A percentile compares a stretch with the other conserved stretches of the same genome.
phyloP scores from a whole-genome alignment of 2,888 invertebrate genomes.

The Agrochola circellaris region DNA sequence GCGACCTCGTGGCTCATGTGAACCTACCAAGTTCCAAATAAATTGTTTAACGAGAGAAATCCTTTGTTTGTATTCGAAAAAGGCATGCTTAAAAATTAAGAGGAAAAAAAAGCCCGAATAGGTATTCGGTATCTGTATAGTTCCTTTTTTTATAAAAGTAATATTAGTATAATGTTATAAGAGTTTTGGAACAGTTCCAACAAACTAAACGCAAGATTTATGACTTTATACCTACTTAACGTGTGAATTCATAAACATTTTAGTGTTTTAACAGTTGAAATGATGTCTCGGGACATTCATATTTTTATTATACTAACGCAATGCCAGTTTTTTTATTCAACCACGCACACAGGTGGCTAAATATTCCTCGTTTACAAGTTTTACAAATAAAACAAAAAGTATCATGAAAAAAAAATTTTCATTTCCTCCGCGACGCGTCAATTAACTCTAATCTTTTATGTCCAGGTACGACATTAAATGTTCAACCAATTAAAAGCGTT shows the following conservation, averaged over 20 bases:
- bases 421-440: constrained; percentile 58
- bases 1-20: constrained; percentile 81
- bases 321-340: constrained; percentile 29
- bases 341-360: constrained; percentile 30
- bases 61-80: constrained; percentile 80
- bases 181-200: constrained; percentile 75
- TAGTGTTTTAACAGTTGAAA: constrained; percentile 62
- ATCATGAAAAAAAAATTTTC: constrained; percentile 45
- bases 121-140: constrained; percentile 22
- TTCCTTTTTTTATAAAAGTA: constrained; percentile 42
- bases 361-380: constrained; percentile 43
- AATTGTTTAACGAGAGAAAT: constrained; percentile 81
- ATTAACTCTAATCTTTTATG: constrained; percentile 67
- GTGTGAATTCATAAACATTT: constrained; percentile 67
- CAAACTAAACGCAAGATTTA: constrained; percentile 70
- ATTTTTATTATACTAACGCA: constrained; percentile 38
- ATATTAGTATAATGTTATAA: constrained; percentile 61
- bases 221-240: constrained; percentile 66
- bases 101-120: constrained; percentile 40
- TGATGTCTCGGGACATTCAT: constrained; percentile 62
- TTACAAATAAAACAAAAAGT: constrained; percentile 17
- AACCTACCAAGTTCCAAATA: constrained; percentile 81
- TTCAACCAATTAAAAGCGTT: constrained; percentile 76
- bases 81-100: constrained; percentile 73
- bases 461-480: constrained; percentile 71